phyloP scores from a whole-genome alignment of 2,113 vertebrate species.

The Zosterops hypoxanthus region DNA sequence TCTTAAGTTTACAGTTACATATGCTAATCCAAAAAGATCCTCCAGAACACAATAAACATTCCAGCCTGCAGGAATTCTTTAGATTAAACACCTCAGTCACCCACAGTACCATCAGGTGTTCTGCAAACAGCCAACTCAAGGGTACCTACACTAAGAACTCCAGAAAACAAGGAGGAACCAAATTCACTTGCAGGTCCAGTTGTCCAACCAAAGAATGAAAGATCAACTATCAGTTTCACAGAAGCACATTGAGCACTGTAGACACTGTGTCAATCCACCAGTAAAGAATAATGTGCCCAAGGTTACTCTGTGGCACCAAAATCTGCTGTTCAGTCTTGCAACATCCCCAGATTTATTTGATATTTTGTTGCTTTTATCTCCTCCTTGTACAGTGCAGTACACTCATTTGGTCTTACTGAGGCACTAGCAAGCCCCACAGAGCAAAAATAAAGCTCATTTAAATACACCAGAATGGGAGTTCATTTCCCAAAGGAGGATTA shows the following conservation, averaged over 20 bases:
- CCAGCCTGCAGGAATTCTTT: neutral
- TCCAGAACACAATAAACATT: neutral
- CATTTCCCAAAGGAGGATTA: conserved; percentile 54
- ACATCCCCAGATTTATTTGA: neutral
- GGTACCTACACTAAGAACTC: neutral
- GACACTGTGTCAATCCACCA: neutral
- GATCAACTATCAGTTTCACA: neutral
- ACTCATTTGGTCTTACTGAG: neutral
- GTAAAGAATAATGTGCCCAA: neutral
- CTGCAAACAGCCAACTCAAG: neutral
- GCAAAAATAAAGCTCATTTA: conserved; percentile 9
- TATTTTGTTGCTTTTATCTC: neutral
- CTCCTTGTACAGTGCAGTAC: neutral
- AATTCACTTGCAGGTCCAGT: neutral
- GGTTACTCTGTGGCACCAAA: neutral
- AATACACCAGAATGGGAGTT: neutral
- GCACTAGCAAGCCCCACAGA: neutral
- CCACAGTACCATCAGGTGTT: neutral
- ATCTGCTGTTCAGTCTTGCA: neutral
- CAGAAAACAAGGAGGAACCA: neutral
- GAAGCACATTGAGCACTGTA: neutral
- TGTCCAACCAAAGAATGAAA: neutral
- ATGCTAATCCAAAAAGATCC: neutral
- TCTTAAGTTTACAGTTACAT: neutral
- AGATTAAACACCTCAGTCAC: neutral